Conservation (phyloP, 2,888 invertebrate species). For the Campoplex nolae region DNA sequence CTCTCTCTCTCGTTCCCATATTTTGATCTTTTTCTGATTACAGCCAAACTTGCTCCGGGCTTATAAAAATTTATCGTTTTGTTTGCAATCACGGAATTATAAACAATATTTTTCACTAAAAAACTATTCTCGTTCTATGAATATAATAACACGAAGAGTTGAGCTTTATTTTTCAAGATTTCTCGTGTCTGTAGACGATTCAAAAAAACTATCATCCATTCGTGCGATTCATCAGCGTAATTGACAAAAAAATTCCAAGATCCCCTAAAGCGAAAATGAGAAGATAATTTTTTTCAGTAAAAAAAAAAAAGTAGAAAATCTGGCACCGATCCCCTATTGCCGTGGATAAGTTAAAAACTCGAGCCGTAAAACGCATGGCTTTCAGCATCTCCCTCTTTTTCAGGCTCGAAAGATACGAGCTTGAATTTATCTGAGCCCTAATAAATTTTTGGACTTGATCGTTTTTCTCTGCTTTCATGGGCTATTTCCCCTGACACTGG, state of each 20-base stretch:
- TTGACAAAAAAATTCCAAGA: neutral
- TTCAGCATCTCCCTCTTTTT: conserved; percentile 2
- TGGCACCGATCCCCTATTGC: neutral
- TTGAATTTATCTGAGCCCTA: neutral
- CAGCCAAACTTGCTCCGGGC: neutral
- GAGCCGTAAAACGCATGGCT: neutral
- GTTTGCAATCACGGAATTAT: neutral
- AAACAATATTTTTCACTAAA: neutral
- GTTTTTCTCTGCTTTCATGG: neutral
- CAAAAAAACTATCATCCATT: neutral
- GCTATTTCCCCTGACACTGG: neutral
- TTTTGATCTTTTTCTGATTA: neutral
- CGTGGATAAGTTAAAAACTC: neutral
- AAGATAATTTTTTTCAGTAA: neutral
- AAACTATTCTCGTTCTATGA: neutral
- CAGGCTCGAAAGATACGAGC: neutral
- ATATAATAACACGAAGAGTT: too few relatives aligned
- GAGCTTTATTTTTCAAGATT: neutral
- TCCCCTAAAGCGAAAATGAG: neutral
- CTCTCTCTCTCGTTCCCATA: neutral
- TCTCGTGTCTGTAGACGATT: neutral
- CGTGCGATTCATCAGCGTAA: neutral
- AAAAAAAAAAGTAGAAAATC: neutral
- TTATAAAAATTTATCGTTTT: neutral
- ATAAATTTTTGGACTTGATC: neutral